Base-by-base conservation (phyloP, 2,113 vertebrate species). In the Calonectris borealis region DNA sequence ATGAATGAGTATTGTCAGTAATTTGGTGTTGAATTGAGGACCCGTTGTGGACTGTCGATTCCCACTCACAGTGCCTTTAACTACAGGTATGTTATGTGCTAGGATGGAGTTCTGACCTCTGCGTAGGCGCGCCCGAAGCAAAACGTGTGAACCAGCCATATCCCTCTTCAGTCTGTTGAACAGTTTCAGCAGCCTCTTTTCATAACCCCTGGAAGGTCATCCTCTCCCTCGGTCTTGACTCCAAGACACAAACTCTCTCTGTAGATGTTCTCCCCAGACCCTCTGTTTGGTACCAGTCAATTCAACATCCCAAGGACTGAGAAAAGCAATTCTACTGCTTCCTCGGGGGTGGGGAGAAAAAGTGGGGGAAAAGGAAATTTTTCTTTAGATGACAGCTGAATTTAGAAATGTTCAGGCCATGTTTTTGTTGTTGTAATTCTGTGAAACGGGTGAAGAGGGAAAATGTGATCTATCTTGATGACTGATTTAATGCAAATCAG, bases 401-500 rank as follows among this genome's bases (percentile, higher is more conserved):
- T 93, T 87, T 93, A 87, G 61, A 76, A 83, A 78, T 34, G 57
- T 82, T 84, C 52, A 65, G 52, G 69, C 24, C 57, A 44, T 32
- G 38, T 38, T 86, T 95, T 88, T 86, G 62, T 85, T n/a, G 27
- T 57, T 91, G 29, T 77, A 71, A 51, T 79, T 85, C 38, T 71
- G 49, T 81, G 89, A 88, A 90, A 77, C 9, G 73, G 64, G 29
- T 7, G 11, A 82, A 83, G 66, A 93, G 70, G 58, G 55, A 93
- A 94, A 87, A 94, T 40, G 44, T 2, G 4, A 87, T 93, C 86
- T 36, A 91, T 84, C 68, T 73, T 89, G 55, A 49, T 86, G 89
- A 89, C 73, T 61, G 85, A 89, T 92, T 66, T 93, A 90, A 91
- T 92, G 83, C 91, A 78, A 81, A 92, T 83, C 75, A 64, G 68